Evolutionary conservation across 2,113 vertebrate species (phyloP).

Genomic region (Sprattus sprattus): DNA sequence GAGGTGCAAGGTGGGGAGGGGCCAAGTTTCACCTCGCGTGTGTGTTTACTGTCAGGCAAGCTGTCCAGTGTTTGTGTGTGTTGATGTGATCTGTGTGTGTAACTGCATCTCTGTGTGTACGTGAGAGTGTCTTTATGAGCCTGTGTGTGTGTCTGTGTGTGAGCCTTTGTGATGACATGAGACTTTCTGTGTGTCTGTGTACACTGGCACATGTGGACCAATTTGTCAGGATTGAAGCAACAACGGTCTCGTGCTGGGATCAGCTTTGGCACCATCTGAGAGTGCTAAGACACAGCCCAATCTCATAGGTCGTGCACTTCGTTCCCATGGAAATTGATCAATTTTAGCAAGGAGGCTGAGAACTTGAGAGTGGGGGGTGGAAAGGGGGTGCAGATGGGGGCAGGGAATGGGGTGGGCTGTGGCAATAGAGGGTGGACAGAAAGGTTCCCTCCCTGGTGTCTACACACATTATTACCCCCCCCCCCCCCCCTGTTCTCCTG

Average conservation of each 20-base stretch:
- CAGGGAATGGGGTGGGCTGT: conserved; percentile 49
- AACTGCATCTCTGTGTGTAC: too few species aligned
- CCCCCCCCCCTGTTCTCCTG: conserved; percentile 7
- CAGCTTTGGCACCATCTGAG: conserved; percentile 87
- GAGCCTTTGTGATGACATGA: conserved; percentile 51
- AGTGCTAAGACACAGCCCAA: conserved; percentile 82
- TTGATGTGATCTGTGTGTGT: neutral
- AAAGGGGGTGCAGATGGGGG: conserved; percentile 52
- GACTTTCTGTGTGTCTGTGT: conserved; percentile 32
- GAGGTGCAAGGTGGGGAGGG: conserved; percentile 29
- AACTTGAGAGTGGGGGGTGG: conserved; percentile 51
- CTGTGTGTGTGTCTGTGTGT: conserved; percentile 41
- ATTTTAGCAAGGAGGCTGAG: conserved; percentile 74
- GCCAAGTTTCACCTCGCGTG: conserved; percentile 14
- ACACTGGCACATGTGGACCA: conserved; percentile 72
- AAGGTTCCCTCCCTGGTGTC: conserved; percentile 70
- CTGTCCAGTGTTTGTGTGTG: conserved; percentile 21
- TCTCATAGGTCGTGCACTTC: conserved; percentile 84
- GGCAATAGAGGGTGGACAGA: neutral
- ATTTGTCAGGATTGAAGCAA: conserved; percentile 78
- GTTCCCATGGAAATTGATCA: conserved; percentile 82
- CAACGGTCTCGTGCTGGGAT: conserved; percentile 81
- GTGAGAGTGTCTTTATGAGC: conserved; percentile 24
- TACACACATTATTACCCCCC: conserved; percentile 71
- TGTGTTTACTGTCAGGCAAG: conserved; percentile 11